Evolutionary conservation across 2,888 invertebrate species (phyloP).

Genomic region (Sipha maydis): DNA sequence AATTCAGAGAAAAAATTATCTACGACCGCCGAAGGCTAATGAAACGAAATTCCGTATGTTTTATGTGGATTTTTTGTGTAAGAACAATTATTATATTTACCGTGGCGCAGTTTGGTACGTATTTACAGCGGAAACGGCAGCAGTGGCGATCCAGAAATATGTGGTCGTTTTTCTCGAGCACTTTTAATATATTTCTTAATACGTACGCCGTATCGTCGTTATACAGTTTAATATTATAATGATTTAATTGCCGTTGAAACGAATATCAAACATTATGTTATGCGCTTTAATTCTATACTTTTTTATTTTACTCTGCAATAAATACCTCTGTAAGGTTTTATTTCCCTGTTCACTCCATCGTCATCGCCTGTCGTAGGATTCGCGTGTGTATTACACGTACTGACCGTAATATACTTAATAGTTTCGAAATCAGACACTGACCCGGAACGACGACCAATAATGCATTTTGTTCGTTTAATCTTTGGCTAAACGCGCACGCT

Average conservation of each 20-base stretch:
- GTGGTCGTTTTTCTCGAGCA: background rate
- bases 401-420: background rate
- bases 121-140: background rate
- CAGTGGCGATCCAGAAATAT: background rate
- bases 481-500: background rate
- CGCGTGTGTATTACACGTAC: background rate
- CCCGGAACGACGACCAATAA: slow-evolving; percentile 21
- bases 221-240: background rate
- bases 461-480: background rate
- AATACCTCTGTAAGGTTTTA: background rate
- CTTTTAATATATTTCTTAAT: background rate
- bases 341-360: background rate
- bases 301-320: no score
- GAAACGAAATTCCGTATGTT: slow-evolving; percentile 28
- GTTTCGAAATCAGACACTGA: slow-evolving; percentile 28
- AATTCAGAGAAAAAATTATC: slow-evolving; percentile 32
- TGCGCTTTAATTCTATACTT: no score
- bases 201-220: background rate
- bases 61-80: slow-evolving; percentile 41
- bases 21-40: slow-evolving; percentile 47
- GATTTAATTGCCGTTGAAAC: background rate
- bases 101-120: background rate
- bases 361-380: background rate
- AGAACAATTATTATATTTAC: slow-evolving; percentile 5
- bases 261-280: background rate